Evolutionary conservation across 2,888 invertebrate genomes (phyloP).

Genomic region (Rosalia funebris): DNA sequence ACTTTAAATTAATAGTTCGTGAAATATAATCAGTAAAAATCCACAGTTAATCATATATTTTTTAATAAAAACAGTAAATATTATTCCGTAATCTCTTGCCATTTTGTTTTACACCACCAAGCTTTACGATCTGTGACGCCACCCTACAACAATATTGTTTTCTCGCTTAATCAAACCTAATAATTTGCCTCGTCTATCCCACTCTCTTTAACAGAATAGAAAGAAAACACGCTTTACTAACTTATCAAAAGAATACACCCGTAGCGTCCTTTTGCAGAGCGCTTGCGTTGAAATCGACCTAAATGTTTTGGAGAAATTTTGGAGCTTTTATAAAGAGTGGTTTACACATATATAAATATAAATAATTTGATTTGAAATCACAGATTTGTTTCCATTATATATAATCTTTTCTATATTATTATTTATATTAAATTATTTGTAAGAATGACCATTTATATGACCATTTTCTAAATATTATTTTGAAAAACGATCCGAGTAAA

Average conservation of each 20-base stretch:
- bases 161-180: too few relatives aligned
- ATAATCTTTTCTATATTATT: too few relatives aligned
- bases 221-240: background rate
- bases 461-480: too few relatives aligned
- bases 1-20: too few relatives aligned
- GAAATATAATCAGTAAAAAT: constrained; percentile 2
- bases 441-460: too few relatives aligned
- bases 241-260: background rate
- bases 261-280: constrained; percentile 4
- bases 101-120: constrained; percentile 28
- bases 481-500: too few relatives aligned
- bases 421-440: too few relatives aligned
- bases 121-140: background rate
- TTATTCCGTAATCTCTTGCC: constrained; percentile 23
- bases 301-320: constrained; percentile 16
- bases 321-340: constrained; percentile 18
- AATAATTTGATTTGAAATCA: too few relatives aligned
- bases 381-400: too few relatives aligned
- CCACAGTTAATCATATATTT: background rate
- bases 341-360: too few relatives aligned
- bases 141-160: too few relatives aligned
- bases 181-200: background rate
- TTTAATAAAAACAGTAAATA: constrained; percentile 20
- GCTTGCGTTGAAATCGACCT: constrained; percentile 7
- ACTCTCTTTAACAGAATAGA: background rate